Percentiles rank a stretch among this genome's conserved stretches.
phyloP scores from a whole-genome alignment of 2,797 vertebrate species.

The Sylvia borin region DNA sequence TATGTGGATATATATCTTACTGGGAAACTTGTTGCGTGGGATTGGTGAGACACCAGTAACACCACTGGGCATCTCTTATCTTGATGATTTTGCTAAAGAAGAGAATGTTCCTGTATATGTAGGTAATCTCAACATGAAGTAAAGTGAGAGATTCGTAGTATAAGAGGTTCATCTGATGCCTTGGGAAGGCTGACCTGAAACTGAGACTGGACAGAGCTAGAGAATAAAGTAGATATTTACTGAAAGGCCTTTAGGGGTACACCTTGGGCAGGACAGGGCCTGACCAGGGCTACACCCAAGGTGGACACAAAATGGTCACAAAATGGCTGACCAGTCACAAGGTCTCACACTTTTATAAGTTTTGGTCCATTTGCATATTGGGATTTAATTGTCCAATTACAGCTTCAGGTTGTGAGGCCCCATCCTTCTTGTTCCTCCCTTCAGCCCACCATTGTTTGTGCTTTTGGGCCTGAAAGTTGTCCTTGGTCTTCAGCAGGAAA shows the following conservation, averaged over 20 bases:
- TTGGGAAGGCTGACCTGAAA: not conserved
- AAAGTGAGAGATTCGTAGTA: fast-evolving
- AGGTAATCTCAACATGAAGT: constrained; percentile 75
- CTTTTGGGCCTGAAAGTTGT: not conserved
- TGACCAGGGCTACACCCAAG: not conserved
- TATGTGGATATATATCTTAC: constrained; percentile 91
- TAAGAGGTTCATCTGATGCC: not conserved
- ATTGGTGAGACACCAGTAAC: constrained; percentile 93
- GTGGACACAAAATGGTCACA: not conserved
- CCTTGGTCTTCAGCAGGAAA: not conserved
- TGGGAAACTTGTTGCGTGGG: constrained; percentile 90
- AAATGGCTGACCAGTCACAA: not conserved
- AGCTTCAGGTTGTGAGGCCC: not conserved
- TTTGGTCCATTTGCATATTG: not conserved
- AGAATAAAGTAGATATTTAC: not conserved
- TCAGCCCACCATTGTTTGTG: not conserved
- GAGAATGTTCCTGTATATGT: constrained; percentile 94
- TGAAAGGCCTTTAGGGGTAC: not conserved
- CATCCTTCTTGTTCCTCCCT: not conserved
- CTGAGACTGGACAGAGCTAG: not conserved
- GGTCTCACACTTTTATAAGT: not conserved
- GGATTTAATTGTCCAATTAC: not conserved
- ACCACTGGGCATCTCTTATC: constrained; percentile 92
- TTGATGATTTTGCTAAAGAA: constrained; percentile 90
- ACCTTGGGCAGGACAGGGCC: not conserved